These are phyloP conservation scores for Germaria angustata DNA, from an alignment of 2,888 invertebrate genomes.

Conservation along the genomic window DNA sequence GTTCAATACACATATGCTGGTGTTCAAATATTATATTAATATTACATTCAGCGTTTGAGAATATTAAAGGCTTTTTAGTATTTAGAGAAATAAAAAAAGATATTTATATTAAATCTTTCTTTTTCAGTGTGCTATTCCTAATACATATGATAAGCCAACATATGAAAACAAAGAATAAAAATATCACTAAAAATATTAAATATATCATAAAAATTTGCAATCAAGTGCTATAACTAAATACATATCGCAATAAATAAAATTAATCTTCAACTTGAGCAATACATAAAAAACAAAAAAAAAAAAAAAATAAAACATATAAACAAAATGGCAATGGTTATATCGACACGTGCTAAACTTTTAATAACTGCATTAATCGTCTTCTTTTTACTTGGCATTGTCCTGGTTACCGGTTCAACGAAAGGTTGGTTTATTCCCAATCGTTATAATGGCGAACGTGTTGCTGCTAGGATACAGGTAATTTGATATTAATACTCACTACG, in stretches of 20 bases:
- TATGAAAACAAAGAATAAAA: slow-evolving; percentile 22
- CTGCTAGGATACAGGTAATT: slow-evolving; percentile 82
- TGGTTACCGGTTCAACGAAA: slow-evolving; percentile 83
- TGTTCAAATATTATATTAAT: too few species aligned
- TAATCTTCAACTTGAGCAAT: slow-evolving; percentile 1
- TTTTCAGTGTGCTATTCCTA: slow-evolving; percentile 40
- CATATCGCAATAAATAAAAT: background rate
- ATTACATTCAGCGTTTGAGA: slow-evolving; percentile 48
- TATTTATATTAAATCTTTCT: too few species aligned
- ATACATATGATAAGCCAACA: slow-evolving; percentile 15
- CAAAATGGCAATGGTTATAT: slow-evolving; percentile 85
- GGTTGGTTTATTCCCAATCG: slow-evolving; percentile 83
- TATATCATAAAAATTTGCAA: background rate
- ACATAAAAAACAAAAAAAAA: background rate
- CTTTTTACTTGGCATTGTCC: slow-evolving; percentile 82
- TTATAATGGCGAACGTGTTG: slow-evolving; percentile 81
- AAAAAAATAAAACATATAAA: slow-evolving; percentile 14
- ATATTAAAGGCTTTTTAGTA: slow-evolving; percentile 8
- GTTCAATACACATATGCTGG: too few species aligned
- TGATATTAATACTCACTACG: background rate
- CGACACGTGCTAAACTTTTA: slow-evolving; percentile 83
- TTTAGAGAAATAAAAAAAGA: too few species aligned
- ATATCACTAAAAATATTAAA: background rate
- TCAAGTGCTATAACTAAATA: too few species aligned
- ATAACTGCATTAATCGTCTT: slow-evolving; percentile 83